These are phyloP conservation scores for Solen grandis DNA, from an alignment of 1,140 invertebrate species.

Conservation along the genomic window DNA sequence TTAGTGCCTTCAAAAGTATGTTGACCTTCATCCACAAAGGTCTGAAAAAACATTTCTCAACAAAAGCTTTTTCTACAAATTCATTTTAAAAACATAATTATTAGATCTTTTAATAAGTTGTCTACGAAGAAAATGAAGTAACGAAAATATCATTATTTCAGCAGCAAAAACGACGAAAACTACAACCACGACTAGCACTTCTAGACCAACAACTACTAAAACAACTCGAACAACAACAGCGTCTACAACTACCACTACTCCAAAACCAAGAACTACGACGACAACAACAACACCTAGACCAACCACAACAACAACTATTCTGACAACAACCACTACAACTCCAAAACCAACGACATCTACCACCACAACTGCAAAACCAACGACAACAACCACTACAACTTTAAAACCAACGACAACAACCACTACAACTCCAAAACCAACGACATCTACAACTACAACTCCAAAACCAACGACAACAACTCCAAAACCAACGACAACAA, in stretches of 20 bases:
- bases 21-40: no score
- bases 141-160: no score
- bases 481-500: background rate
- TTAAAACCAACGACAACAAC: background rate
- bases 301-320: constrained; percentile 12
- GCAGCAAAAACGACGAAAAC: background rate
- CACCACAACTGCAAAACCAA: constrained; percentile 3
- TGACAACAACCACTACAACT: constrained; percentile 26
- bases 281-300: constrained; percentile 1
- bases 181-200: background rate
- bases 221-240: background rate
- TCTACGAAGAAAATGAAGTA: no score
- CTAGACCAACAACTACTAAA: no score
- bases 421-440: background rate
- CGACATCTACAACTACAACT: background rate
- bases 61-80: no score
- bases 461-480: background rate
- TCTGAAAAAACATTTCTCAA: no score
- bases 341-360: constrained; percentile 1
- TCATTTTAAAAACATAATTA: no score
- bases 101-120: no score
- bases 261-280: background rate
- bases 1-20: no score
- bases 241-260: constrained; percentile 14
- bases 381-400: background rate